A percentile compares a stretch with the other conserved stretches of the same genome.
These are phyloP conservation scores for Syrphus vitripennis DNA, from an alignment of 2,888 invertebrate genomes.

Conservation along the genomic window DNA sequence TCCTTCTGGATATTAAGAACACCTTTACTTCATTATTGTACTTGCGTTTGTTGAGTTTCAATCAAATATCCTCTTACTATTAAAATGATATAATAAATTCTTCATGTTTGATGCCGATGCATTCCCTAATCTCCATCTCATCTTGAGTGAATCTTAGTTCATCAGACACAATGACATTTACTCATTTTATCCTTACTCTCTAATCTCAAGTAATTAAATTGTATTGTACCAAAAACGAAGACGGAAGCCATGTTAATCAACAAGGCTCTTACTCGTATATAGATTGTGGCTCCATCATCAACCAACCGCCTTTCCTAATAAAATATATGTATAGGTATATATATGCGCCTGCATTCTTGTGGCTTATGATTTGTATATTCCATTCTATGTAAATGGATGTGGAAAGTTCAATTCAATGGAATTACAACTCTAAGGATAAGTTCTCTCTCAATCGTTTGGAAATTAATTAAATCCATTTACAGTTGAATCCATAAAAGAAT, in stretches of 20 bases:
- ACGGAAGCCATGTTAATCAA: slow-evolving; percentile 66
- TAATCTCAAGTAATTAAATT: slow-evolving; percentile 60
- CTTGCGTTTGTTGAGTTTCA: neutral
- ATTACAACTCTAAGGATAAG: slow-evolving; percentile 48
- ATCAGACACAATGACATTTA: slow-evolving; percentile 5
- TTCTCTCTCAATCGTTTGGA: slow-evolving; percentile 52
- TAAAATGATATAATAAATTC: neutral
- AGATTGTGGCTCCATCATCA: slow-evolving; percentile 19
- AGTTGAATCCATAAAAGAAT: slow-evolving; percentile 59
- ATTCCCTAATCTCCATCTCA: slow-evolving; percentile 2
- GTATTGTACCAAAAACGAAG: slow-evolving; percentile 52
- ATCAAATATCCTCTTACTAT: neutral
- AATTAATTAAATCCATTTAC: slow-evolving; percentile 66
- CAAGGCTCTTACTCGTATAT: slow-evolving; percentile 41
- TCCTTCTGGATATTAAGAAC: no score
- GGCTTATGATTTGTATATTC: slow-evolving; percentile 53
- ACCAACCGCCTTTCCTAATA: neutral
- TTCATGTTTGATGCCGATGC: neutral
- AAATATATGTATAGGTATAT: no score
- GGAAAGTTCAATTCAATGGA: slow-evolving; percentile 58
- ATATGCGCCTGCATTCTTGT: slow-evolving; percentile 48
- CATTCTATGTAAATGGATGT: slow-evolving; percentile 25
- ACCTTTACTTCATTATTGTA: neutral
- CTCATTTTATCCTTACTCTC: neutral
- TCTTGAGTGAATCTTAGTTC: neutral